These are phyloP conservation scores for Pachycephala philippinensis DNA, from an alignment of 2,113 vertebrate genomes.

Conservation along the genomic window DNA sequence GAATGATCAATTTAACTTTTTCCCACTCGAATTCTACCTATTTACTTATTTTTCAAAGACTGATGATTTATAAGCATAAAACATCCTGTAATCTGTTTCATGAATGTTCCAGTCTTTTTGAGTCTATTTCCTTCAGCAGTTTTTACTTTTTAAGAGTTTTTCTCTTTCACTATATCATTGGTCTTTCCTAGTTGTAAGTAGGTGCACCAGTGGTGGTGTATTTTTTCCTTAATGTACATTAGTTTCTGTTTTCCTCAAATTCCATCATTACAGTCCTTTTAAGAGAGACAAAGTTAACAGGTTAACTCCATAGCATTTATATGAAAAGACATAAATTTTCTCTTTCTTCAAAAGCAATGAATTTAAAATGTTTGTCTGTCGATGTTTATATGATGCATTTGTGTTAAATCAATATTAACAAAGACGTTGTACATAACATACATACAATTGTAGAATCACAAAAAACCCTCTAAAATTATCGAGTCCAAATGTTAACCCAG, in stretches of 20 bases:
- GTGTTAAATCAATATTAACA: neutral
- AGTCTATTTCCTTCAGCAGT: neutral
- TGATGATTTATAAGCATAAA: neutral
- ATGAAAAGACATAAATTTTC: neutral
- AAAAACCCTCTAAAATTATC: neutral
- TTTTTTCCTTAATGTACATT: neutral
- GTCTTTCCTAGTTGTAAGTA: neutral
- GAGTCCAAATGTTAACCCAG: neutral
- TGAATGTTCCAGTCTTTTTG: neutral
- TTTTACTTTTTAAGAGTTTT: neutral
- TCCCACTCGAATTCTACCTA: neutral
- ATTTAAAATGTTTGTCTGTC: neutral
- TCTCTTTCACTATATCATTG: neutral
- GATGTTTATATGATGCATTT: neutral
- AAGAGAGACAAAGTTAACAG: neutral
- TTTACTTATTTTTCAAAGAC: neutral
- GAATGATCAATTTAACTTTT: neutral
- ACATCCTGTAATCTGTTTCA: neutral
- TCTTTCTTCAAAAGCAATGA: neutral
- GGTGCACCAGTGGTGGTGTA: neutral
- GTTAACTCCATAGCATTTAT: neutral
- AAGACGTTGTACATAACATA: neutral
- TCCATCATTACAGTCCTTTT: neutral
- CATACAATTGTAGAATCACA: neutral
- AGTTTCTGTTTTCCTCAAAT: neutral